A percentile compares a stretch with the other conserved stretches of the same genome.
phyloP scores from a whole-genome alignment of 1,140 invertebrate genomes.

The Pemphigus obesinymphae region DNA sequence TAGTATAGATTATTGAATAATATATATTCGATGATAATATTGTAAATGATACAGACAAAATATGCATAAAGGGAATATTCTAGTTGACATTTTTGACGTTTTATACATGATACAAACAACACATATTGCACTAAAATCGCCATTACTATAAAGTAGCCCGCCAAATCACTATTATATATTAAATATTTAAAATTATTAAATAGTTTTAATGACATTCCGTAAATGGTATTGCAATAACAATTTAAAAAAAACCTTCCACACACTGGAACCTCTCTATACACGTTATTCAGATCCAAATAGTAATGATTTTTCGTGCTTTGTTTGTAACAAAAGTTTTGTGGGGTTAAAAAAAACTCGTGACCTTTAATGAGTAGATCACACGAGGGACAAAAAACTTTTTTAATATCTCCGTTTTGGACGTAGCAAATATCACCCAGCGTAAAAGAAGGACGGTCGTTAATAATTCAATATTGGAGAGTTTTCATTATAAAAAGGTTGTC shows the following conservation, averaged over 20 bases:
- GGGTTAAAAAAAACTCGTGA: background rate
- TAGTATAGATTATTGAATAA: no score
- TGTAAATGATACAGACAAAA: no score
- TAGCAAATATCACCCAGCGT: background rate
- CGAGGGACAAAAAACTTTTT: slow-evolving; percentile 26
- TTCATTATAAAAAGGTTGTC: background rate
- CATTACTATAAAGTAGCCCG: background rate
- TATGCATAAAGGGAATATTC: no score
- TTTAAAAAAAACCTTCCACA: background rate
- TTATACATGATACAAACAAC: no score
- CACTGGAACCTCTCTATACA: background rate
- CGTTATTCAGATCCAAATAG: background rate
- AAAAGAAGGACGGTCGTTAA: background rate
- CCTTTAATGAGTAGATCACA: slow-evolving; percentile 37
- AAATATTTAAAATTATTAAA: background rate
- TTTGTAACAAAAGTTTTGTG: background rate
- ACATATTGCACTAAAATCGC: no score
- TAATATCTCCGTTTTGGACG: slow-evolving; percentile 27
- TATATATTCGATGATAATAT: no score
- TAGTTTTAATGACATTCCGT: background rate
- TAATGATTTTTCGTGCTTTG: slow-evolving; percentile 12
- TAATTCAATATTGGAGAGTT: slow-evolving; percentile 9
- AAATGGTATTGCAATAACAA: background rate
- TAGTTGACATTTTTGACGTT: no score
- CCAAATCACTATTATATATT: background rate